A percentile compares a stretch with the other conserved stretches of the same genome.
phyloP scores from a whole-genome alignment of 1,140 invertebrate species.

The Triops longicaudatus region DNA sequence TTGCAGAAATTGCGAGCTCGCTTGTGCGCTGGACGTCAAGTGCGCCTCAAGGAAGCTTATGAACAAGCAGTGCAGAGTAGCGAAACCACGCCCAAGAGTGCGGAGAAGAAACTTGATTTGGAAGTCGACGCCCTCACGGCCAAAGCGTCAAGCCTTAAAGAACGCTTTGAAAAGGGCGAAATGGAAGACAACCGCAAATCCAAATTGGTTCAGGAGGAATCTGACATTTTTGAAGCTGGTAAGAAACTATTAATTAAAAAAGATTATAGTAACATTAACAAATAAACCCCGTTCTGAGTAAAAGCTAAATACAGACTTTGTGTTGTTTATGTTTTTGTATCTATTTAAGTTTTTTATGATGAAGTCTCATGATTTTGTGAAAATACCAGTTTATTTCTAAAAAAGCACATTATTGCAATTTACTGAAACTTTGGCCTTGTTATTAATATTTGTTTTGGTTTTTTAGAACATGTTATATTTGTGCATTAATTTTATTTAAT shows the following conservation, averaged over 20 bases:
- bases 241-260: constrained; percentile 27
- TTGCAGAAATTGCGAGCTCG: constrained; percentile 72
- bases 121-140: constrained; percentile 3
- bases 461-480: too few species aligned
- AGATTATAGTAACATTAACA: neutral
- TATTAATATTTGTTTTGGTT: too few species aligned
- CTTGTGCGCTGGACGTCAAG: constrained; percentile 77
- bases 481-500: too few species aligned
- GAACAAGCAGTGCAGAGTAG: constrained; percentile 78
- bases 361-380: too few species aligned
- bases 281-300: neutral
- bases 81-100: constrained; percentile 25
- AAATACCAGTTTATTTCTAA: too few species aligned
- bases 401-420: too few species aligned
- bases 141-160: constrained; percentile 24
- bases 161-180: constrained; percentile 45
- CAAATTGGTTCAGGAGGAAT: constrained; percentile 57
- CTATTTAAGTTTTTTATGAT: too few species aligned
- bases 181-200: constrained; percentile 43
- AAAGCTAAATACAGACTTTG: too few species aligned
- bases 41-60: constrained; percentile 83
- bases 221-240: constrained; percentile 74
- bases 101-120: constrained; percentile 23
- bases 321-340: too few species aligned
- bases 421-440: too few species aligned